These are phyloP conservation scores for Drosophila oshimai DNA, from an alignment of 1,140 invertebrate genomes.

Conservation along the genomic window DNA sequence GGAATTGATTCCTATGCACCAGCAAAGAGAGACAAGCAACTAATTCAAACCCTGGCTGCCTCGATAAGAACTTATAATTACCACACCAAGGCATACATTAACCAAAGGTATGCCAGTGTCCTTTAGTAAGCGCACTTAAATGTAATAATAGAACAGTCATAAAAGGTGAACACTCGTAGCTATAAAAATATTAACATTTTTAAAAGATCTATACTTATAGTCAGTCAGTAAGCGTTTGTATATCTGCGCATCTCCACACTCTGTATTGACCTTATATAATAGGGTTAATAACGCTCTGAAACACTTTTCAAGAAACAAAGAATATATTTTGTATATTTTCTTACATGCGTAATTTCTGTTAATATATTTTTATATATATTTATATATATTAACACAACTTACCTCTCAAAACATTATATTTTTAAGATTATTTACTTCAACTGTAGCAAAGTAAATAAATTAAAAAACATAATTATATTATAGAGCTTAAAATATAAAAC, in stretches of 20 bases:
- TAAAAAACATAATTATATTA: conserved; percentile 28
- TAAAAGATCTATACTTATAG: conserved; percentile 28
- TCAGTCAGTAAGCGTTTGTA: conserved; percentile 33
- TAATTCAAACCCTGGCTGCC: conserved; percentile 84
- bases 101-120: conserved; percentile 85
- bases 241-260: conserved; percentile 12
- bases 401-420: conserved; percentile 29
- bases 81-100: conserved; percentile 85
- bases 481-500: conserved; percentile 38
- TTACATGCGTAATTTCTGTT: conserved; percentile 40
- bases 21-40: conserved; percentile 82
- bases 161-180: conserved; percentile 22
- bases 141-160: conserved; percentile 31
- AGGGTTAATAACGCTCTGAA: not conserved
- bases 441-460: conserved; percentile 29
- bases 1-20: conserved; percentile 63
- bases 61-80: conserved; percentile 85
- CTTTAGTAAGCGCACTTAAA: conserved; percentile 56
- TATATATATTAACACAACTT: conserved; percentile 45
- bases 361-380: conserved; percentile 37
- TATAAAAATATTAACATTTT: conserved; percentile 15
- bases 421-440: conserved; percentile 33
- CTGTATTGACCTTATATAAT: not conserved
- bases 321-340: conserved; percentile 42
- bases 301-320: conserved; percentile 31